Evolutionary conservation across 2,113 vertebrate genomes (phyloP), one percentile per base, ranked within the genome.

Genomic region (Oxyura jamaicensis): DNA sequence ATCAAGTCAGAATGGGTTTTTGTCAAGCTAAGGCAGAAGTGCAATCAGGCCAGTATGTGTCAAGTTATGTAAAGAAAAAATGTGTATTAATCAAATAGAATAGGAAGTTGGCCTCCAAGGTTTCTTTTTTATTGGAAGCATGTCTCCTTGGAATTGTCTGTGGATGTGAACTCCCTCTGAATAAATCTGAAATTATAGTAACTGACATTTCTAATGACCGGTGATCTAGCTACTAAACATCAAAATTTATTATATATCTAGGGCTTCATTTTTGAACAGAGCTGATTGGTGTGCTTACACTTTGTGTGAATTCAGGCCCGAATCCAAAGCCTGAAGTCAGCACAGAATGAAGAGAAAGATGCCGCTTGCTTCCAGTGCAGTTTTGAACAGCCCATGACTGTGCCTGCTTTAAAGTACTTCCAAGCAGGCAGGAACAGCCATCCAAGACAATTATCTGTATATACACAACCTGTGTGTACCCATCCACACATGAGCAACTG

Each of bases 1-100:
- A 86, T 68, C 69, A 67, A 76, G 83, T 94, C 96, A 96, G 73
- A 93, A 55, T 23, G 8, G 39, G 22, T 91, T 56, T 88, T 76
- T 73, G 53, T 97, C 86, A 96, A 91, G 69, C 36, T 31, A 83
- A 29, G 41, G 62, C 28, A 91, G 75, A 91, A 92, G 77, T 62
- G 77, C 76, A 90, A 92, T 84, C 86, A 89, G 86, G 83, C 41
- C 62, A 79, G 66, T 90, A 66, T 26, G 31, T 91, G 90, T 92
- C 95, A 95, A 94, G 55, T 67, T 89, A 62, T 22, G 66, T 93
- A 92, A 96, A 84, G 90, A 42, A 83, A 72, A 91, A 62, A 83
- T 29, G 33, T 72, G 58, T 33, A 62, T 22, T 92, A 90, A 92
- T 82, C 90, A 82, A 88, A 88, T 82, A 78, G 62, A 94, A 62